Evolutionary conservation across 2,888 invertebrate genomes (phyloP), one percentile per base, ranked within the genome.

Genomic region (Bursaphelenchus okinawaensis): DNA sequence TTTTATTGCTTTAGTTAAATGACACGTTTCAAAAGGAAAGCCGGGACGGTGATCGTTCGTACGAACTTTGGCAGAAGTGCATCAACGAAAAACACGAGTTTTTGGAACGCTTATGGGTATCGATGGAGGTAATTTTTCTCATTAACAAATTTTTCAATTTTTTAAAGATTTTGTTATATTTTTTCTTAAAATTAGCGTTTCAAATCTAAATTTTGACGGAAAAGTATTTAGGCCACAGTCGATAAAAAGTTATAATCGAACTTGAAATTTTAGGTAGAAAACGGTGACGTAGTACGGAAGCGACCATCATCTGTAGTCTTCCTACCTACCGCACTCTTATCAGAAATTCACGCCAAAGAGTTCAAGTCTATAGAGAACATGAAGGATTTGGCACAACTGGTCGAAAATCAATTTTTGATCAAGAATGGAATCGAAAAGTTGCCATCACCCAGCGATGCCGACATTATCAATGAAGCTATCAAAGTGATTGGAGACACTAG

Each of bases 321-420:
- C 51, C 26, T 80, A 16, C 80, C 80, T 12, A 68, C 72, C 16
- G 29, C 59, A 0, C 64, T 80, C 4, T 59, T 80, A 12, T 20
- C 56, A 3, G 76, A 78, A 31, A 65, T 80, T 16, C 64, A 75
- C 23, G 55, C 57, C 12, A 72, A 72, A 31, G 78, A 78, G 55
- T 74, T 63, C 55, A 55, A 69, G 52, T 59, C 66, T 20, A 65
- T 71, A 24, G 60, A 68, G 22, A 52, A 24, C 9, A 65, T 67
- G 57, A 66, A 67, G 59, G 65, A 66, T 24, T 20, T 62, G 12
- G 63, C 54, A n/a, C 26, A 40, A n/a, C 16, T n/a, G 16, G n/a
- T 40, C 16, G 40, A n/a, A 40, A n/a, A 40, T 40, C 40, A 40
- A n/a, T 40, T 40, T 4, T 12, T n/a, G 40, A 40, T 40, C 2